Base-by-base conservation (phyloP, 2,113 vertebrate species). In the Brachirus orientalis region DNA sequence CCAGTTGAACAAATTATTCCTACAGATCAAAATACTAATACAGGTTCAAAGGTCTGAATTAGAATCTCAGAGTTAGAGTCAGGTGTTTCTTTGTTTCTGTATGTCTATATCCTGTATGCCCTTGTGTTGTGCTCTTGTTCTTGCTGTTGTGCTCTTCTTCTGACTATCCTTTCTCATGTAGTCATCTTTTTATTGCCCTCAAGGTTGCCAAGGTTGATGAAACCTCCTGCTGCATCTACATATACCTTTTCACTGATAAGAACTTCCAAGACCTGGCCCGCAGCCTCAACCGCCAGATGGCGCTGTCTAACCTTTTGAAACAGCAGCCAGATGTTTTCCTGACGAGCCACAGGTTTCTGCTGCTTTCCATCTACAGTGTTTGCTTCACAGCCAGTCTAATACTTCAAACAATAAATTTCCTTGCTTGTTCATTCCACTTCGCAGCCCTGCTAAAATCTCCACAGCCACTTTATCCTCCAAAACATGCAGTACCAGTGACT, bases 241-340 rank as follows among this genome's bases (percentile, higher is more conserved):
- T 98, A 63, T 94, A 97, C 85, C 90, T 99, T 68, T 98, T 97
- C 85, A 92, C 95, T 8, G 93, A 95, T 65, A 96, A 95, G 86
- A 95, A 93, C 79, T 94, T 95, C 83, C 92, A 93, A 0, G 94
- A 97, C 37, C 64, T 86, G 11, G 90, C 94, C 28, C 89, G 36
- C 44, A 98, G 97, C 54, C 72, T 99, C 73, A 99, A 98, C 65
- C 94, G 68, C 17, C 94, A 95, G 88, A 95, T 98, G 69, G 94
- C 93, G 22, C 93, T 92, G 1, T 95, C 94, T 1, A 94, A 97
- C 83, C 85, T 98, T 76, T 96, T 96, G 90, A 96, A 95, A 78
- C 94, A 97, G 62, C 94, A 95, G 70, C 95, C 95, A 8, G 96
- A 98, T 72, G 95, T 96, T 78, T 96, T 96, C 75, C 76, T 98